Base-by-base conservation (phyloP, 2,888 invertebrate species). In the Euplagia quadripunctaria region DNA sequence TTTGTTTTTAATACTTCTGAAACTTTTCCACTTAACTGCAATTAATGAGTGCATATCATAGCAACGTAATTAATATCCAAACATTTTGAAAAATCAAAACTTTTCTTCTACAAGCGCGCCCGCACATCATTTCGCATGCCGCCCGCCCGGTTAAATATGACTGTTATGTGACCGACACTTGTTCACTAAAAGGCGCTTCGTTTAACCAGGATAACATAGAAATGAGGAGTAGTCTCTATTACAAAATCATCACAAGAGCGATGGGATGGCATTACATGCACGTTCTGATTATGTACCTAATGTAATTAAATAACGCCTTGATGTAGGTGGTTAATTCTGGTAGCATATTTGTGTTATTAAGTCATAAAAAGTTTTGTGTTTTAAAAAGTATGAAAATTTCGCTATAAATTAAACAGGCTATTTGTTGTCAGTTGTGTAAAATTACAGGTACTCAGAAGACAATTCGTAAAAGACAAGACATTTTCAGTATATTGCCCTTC, bases 161-260 rank as follows among this genome's bases (percentile, higher is more conserved):
- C 52, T 41, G 49, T 51, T 49, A 58, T 79, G 79, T 79, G 79
- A 75, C 85, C 78, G 79, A 75, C 83, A 79, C 80, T 85, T 78
- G 81, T 83, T 76, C 77, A 84, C 81, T 67, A 79, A 83, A 85
- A 82, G 76, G 77, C 75, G 79, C 76, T 82, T 78, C 77, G 58
- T 16, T 9, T 41, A 82, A 85, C 85, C 68, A 84, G 85, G 85
- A 67, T 20, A 58, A 63, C 82, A 85, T 79, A 58, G 66, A 63
- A 46, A 11, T 6, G 41, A 6, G 63, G 72, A 73, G 69, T 9
- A 14, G 43, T 63, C 4, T 31, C 41, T 65, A 17, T 61, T 49
- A 66, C 63, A 71, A 65, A 65, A 71, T 65, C 46, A 58, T 46
- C 17, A 61, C 17, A 51, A 46, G 11, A 4, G 43, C 51, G 51